Percentiles rank a stretch among this genome's conserved stretches.
Evolutionary conservation across 2,797 vertebrate species (phyloP).

Genomic region (Ceyx erithaca): DNA sequence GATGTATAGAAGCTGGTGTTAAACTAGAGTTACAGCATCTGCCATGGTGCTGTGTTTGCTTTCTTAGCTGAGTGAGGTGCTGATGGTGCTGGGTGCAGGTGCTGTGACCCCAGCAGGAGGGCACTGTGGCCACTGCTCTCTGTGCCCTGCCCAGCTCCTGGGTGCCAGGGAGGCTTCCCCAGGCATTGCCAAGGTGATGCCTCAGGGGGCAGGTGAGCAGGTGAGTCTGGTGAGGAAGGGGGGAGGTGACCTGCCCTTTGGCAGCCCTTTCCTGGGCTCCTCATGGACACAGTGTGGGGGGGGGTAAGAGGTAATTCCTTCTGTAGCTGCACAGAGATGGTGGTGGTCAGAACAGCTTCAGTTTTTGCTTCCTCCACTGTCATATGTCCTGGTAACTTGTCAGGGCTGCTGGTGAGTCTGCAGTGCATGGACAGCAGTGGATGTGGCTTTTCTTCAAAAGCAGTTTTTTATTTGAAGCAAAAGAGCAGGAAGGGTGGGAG

Average conservation of each 20-base stretch:
- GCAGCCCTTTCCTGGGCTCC: background rate
- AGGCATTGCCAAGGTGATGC: background rate
- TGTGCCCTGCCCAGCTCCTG: background rate
- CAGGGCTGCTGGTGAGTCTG: background rate
- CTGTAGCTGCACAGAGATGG: background rate
- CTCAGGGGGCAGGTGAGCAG: background rate
- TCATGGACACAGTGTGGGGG: background rate
- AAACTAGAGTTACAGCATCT: background rate
- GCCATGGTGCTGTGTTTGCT: background rate
- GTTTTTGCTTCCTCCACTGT: background rate
- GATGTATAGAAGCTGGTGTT: background rate
- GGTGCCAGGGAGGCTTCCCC: background rate
- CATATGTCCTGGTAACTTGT: background rate
- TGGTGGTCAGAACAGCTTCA: background rate
- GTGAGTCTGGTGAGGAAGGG: background rate
- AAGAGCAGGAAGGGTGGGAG: background rate
- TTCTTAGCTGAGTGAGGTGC: background rate
- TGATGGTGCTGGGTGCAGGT: accelerated
- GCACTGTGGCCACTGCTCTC: accelerated
- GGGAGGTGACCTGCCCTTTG: background rate
- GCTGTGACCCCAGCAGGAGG: background rate
- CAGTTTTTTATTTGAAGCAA: background rate
- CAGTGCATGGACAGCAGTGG: background rate
- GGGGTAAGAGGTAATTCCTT: background rate
- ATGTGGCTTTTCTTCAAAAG: background rate